Percentiles rank a stretch among this genome's conserved stretches.
Evolutionary conservation across 2,888 invertebrate species (phyloP).

Genomic region (Rhimphoctona megacephalus): DNA sequence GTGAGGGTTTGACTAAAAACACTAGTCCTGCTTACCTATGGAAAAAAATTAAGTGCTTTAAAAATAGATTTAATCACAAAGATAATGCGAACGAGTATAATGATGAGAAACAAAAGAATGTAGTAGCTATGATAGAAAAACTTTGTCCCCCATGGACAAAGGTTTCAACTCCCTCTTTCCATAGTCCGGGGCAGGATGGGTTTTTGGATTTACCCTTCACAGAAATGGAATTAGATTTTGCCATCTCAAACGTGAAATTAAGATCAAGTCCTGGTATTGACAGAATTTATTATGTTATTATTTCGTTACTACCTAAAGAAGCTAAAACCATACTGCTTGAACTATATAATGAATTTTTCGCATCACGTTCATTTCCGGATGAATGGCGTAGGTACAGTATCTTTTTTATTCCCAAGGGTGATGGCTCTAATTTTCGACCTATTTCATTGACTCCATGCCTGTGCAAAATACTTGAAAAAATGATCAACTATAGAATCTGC

Average conservation of each 20-base stretch:
- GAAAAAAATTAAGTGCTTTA: conserved; percentile 47
- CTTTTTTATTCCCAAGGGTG: conserved; percentile 39
- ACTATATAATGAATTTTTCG: conserved; percentile 29
- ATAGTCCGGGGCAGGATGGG: neutral
- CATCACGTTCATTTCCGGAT: neutral
- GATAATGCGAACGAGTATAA: conserved; percentile 40
- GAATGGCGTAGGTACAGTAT: conserved; percentile 39
- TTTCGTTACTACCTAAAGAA: conserved; percentile 3
- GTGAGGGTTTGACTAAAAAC: conserved; percentile 15
- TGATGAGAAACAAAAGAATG: conserved; percentile 6
- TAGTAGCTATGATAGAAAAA: neutral
- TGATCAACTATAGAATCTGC: conserved; percentile 7
- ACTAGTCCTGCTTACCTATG: conserved; percentile 39
- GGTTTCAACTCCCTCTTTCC: neutral
- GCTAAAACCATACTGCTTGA: neutral
- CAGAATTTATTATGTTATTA: conserved; percentile 27
- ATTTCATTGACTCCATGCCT: conserved; percentile 14
- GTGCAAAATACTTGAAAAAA: conserved; percentile 11
- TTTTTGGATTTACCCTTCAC: conserved; percentile 12
- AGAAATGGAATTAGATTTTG: neutral
- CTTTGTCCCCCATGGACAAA: conserved; percentile 12
- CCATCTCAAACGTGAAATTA: neutral
- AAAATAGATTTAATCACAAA: conserved; percentile 41
- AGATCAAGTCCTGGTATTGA: conserved; percentile 32
- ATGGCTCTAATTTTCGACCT: neutral